Evolutionary conservation across 1,140 invertebrate genomes (phyloP).

Genomic region (Aphaenogaster ashmeadi): DNA sequence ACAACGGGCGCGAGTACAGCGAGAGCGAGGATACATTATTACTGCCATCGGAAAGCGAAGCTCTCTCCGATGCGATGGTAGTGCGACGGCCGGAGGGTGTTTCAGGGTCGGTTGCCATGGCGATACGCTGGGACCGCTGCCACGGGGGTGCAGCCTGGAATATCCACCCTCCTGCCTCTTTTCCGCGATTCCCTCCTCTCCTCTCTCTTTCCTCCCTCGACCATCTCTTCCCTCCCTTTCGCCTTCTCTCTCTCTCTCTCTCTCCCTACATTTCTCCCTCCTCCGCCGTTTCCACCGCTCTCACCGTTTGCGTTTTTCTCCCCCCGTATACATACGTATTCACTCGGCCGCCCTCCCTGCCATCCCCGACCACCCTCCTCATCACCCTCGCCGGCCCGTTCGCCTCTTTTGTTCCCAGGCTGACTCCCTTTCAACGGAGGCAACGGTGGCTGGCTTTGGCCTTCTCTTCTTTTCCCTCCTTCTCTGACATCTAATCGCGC

Average conservation of each 20-base stretch:
- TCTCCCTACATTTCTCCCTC: conserved; percentile 20
- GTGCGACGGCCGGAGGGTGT: conserved; percentile 78
- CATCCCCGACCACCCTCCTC: conserved; percentile 1
- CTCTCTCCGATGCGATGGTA: conserved; percentile 72
- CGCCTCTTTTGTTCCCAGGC: conserved; percentile 61
- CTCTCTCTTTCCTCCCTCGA: conserved; percentile 20
- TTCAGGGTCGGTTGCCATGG: conserved; percentile 82
- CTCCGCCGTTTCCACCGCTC: conserved; percentile 24
- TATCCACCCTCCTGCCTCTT: conserved; percentile 79
- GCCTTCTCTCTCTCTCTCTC: not conserved
- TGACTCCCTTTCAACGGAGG: conserved; percentile 49
- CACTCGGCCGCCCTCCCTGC: conserved; percentile 48
- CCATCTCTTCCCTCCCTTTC: conserved; percentile 16
- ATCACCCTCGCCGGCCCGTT: conserved; percentile 55
- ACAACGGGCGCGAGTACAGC: conserved; percentile 66
- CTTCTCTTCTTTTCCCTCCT: conserved; percentile 53
- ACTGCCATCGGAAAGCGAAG: conserved; percentile 83
- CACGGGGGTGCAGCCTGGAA: conserved; percentile 76
- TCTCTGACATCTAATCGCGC: conserved; percentile 66
- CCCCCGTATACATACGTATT: conserved; percentile 61
- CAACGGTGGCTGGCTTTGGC: conserved; percentile 42
- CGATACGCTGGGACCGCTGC: conserved; percentile 76
- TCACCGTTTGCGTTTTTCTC: conserved; percentile 50
- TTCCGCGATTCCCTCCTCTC: conserved; percentile 70
- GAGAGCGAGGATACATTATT: conserved; percentile 81